These are phyloP conservation scores for Lasiommata megera DNA, from an alignment of 2,888 invertebrate species.

Conservation along the genomic window DNA sequence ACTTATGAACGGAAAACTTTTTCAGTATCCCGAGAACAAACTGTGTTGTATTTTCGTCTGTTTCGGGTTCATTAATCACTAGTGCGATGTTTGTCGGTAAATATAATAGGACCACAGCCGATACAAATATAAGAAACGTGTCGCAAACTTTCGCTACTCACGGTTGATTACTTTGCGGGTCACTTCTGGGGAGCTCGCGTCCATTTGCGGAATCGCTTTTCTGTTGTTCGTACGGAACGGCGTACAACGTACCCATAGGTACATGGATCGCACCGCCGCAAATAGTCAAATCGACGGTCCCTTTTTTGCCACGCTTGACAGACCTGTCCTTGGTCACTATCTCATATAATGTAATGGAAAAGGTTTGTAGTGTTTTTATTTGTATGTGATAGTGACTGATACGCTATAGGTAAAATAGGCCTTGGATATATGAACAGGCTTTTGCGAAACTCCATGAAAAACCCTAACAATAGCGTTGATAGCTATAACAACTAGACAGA, in stretches of 20 bases:
- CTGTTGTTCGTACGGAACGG: not conserved
- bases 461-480: too few relatives aligned
- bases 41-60: not conserved
- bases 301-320: not conserved
- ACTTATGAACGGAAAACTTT: not conserved
- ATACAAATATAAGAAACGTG: conserved; percentile 2
- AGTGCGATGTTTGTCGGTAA: not conserved
- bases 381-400: too few relatives aligned
- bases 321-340: not conserved
- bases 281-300: not conserved
- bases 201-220: not conserved
- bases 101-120: not conserved
- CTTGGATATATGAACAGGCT: too few relatives aligned
- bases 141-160: not conserved
- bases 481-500: too few relatives aligned
- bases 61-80: not conserved
- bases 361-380: not conserved
- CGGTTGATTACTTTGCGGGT: conserved; percentile 2
- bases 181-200: not conserved
- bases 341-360: not conserved
- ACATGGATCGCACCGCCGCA: not conserved
- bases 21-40: not conserved
- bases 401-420: too few relatives aligned
- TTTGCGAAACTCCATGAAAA: too few relatives aligned
- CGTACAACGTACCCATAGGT: too few relatives aligned